A percentile compares a stretch with the other conserved stretches of the same genome.
phyloP scores from a whole-genome alignment of 2,888 invertebrate species.

The Ganaspis brasiliensis region DNA sequence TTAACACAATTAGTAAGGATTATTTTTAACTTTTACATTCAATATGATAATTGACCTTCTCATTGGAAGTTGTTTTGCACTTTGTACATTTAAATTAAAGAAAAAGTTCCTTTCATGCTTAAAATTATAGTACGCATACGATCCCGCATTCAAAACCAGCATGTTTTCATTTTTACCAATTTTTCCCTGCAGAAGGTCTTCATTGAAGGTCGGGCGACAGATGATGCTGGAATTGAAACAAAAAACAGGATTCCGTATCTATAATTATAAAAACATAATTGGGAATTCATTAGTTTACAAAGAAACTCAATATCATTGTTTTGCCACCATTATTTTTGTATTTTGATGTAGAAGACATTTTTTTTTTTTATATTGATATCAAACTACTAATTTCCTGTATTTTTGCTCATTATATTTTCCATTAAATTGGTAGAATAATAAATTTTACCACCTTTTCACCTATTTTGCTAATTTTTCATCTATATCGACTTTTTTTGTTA shows the following conservation, averaged over 20 bases:
- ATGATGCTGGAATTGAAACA: conserved; percentile 10
- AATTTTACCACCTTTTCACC: no score
- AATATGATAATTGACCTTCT: conserved; percentile 3
- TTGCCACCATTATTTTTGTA: conserved; percentile 8
- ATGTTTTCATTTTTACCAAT: conserved; percentile 18
- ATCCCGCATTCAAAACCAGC: conserved; percentile 17
- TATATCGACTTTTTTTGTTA: no score
- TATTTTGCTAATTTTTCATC: no score
- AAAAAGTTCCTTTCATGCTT: background rate
- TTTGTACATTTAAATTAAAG: background rate
- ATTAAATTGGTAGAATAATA: no score
- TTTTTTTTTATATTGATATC: background rate
- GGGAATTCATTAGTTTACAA: background rate
- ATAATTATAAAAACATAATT: conserved; percentile 15
- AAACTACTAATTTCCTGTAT: background rate
- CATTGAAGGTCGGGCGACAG: conserved; percentile 23
- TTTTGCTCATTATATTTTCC: no score
- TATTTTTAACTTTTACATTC: background rate
- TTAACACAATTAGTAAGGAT: background rate
- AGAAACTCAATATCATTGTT: conserved; percentile 3
- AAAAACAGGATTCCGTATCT: conserved; percentile 24
- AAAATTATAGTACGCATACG: conserved; percentile 24
- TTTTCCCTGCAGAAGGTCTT: conserved; percentile 13
- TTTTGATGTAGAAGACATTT: conserved; percentile 1
- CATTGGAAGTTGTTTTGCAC: background rate